These are phyloP conservation scores for Euplexia lucipara DNA, from an alignment of 2,888 invertebrate genomes.

Conservation along the genomic window DNA sequence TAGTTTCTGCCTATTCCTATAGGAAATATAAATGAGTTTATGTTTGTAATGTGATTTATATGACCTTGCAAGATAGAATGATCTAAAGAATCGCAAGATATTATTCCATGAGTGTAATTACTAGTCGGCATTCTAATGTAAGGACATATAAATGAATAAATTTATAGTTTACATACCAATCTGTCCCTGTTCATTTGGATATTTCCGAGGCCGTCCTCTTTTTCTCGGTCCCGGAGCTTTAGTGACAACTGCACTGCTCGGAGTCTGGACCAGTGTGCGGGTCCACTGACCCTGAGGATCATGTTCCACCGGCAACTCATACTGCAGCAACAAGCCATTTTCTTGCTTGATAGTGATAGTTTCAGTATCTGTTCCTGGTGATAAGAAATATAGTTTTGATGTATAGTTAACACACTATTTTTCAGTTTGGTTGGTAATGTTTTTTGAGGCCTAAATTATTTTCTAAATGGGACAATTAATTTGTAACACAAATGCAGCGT, in stretches of 20 bases:
- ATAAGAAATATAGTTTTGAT: constrained; percentile 49
- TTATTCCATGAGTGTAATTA: too few species aligned
- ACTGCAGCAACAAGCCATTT: constrained; percentile 87
- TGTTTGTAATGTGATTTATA: too few species aligned
- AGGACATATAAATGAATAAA: too few species aligned
- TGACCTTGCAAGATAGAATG: too few species aligned
- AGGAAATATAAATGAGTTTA: too few species aligned
- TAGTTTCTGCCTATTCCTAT: too few species aligned
- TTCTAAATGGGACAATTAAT: constrained; percentile 16
- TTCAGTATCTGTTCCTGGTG: constrained; percentile 79
- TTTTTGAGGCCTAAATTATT: not conserved
- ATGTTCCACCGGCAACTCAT: constrained; percentile 88
- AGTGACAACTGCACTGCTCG: constrained; percentile 79
- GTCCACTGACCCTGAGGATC: constrained; percentile 85
- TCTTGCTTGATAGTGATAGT: constrained; percentile 90
- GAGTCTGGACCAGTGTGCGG: constrained; percentile 77
- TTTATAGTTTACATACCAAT: constrained; percentile 77
- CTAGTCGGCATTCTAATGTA: too few species aligned
- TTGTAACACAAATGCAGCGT: constrained; percentile 25
- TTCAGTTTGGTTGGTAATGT: not conserved
- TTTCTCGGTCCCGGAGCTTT: constrained; percentile 84
- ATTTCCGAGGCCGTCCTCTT: constrained; percentile 87
- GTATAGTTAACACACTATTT: not conserved
- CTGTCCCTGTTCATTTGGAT: constrained; percentile 87
- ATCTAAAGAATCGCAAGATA: too few species aligned